A percentile compares a stretch with the other conserved stretches of the same genome.
Conservation (phyloP, 2,113 vertebrate genomes). For the Gambusia affinis region DNA sequence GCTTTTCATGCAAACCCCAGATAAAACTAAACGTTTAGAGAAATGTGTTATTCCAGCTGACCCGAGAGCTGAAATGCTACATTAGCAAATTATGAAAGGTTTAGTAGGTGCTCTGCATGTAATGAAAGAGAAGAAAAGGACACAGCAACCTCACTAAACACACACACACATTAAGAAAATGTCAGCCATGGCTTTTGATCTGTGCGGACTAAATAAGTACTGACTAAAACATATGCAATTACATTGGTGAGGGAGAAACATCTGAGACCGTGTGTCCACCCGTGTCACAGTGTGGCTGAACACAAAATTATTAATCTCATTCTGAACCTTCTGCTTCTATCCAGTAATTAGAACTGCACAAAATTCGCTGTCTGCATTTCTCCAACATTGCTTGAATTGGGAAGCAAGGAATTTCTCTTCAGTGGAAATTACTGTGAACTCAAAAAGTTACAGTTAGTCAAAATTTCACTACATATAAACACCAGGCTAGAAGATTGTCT, state of each 20-base stretch:
- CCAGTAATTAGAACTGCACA: conserved; percentile 19
- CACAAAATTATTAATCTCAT: conserved; percentile 41
- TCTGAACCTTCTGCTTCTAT: conserved; percentile 38
- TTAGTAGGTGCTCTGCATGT: conserved; percentile 44
- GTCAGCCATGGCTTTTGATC: conserved; percentile 55
- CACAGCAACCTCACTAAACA: conserved; percentile 34
- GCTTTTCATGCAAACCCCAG: conserved; percentile 55
- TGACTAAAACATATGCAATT: conserved; percentile 57
- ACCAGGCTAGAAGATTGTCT: too few species aligned
- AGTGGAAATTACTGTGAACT: too few species aligned
- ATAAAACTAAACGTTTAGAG: conserved; percentile 60
- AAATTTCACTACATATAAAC: too few species aligned
- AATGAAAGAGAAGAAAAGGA: conserved; percentile 42
- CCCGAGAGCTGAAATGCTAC: conserved; percentile 56
- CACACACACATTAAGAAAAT: conserved; percentile 53
- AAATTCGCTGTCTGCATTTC: conserved; percentile 13
- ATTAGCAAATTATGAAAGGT: conserved; percentile 65
- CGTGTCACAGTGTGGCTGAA: conserved; percentile 30
- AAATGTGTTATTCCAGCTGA: conserved; percentile 57
- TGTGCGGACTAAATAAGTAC: conserved; percentile 43
- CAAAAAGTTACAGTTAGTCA: too few species aligned
- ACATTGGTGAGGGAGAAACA: conserved; percentile 38
- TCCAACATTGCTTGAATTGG: conserved; percentile 9
- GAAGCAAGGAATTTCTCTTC: conserved; percentile 8
- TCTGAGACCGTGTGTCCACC: conserved; percentile 38